phyloP scores from a whole-genome alignment of 2,113 vertebrate species.

The Nyctereutes procyonoides region DNA sequence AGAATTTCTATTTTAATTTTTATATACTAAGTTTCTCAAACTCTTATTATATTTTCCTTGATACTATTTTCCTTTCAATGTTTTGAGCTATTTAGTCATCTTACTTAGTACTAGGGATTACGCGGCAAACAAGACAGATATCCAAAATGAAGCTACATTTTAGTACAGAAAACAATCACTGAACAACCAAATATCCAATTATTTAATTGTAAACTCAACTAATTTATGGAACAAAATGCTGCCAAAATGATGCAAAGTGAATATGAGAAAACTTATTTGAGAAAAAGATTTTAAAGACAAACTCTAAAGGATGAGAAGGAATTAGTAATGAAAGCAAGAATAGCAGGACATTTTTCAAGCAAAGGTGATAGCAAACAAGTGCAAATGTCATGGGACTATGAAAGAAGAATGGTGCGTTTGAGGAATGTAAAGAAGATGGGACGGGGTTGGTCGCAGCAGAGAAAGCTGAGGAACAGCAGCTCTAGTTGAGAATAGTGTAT shows the following conservation, averaged over 20 bases:
- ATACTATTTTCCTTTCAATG: not conserved
- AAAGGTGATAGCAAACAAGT: not conserved
- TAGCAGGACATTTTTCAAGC: not conserved
- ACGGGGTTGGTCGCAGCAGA: not conserved
- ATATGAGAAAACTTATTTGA: not conserved
- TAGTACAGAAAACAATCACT: not conserved
- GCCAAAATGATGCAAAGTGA: not conserved
- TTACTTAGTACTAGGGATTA: not conserved
- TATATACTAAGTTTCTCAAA: not conserved
- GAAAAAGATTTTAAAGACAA: not conserved
- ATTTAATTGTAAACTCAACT: not conserved
- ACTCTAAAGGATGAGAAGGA: not conserved
- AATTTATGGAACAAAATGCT: not conserved
- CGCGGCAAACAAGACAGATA: not conserved
- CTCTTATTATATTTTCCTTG: not conserved
- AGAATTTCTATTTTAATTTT: not conserved
- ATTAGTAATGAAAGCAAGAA: not conserved
- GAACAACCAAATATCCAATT: not conserved
- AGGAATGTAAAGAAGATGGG: not conserved
- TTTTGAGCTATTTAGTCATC: not conserved
- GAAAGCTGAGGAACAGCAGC: not conserved
- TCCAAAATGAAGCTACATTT: not conserved
- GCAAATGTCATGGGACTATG: not conserved
- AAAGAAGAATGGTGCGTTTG: not conserved
- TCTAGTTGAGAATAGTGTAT: not conserved